phyloP scores from a whole-genome alignment of 2,113 vertebrate genomes.

The Mellivora capensis region DNA sequence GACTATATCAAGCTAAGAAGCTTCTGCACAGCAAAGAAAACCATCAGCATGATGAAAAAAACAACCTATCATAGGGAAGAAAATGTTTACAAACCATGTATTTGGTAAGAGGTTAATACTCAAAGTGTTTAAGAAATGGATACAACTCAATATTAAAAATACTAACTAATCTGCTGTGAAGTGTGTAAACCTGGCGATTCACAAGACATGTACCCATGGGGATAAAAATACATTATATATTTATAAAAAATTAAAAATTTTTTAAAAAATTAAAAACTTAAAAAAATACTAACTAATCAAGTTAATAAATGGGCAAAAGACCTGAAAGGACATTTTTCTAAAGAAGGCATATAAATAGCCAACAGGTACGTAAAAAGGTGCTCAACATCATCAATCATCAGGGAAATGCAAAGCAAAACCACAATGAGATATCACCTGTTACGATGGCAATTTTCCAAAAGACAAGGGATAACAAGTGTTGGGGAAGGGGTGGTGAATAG shows the following conservation, averaged over 20 bases:
- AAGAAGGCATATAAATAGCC: not conserved
- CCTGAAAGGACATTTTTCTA: too few species aligned
- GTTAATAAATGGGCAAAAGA: not conserved
- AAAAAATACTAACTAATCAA: not conserved
- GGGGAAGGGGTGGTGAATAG: not conserved
- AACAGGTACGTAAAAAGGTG: not conserved
- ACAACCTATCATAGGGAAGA: not conserved
- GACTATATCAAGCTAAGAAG: not conserved
- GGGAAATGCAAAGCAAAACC: not conserved
- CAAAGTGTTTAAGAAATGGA: not conserved
- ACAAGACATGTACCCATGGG: too few species aligned
- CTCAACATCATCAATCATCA: not conserved
- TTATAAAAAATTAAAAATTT: too few species aligned
- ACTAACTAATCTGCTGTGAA: not conserved
- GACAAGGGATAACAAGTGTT: not conserved
- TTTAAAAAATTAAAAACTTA: too few species aligned
- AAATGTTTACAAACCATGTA: not conserved
- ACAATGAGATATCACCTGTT: not conserved
- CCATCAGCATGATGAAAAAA: not conserved
- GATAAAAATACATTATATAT: too few species aligned
- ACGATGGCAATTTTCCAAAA: not conserved
- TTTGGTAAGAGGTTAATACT: not conserved
- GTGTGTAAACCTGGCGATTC: too few species aligned
- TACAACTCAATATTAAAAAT: not conserved
- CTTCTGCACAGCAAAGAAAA: not conserved